Evolutionary conservation across 2,797 vertebrate species (phyloP), one percentile per base, ranked within the genome.

Genomic region (Rhinogobio ventralis): DNA sequence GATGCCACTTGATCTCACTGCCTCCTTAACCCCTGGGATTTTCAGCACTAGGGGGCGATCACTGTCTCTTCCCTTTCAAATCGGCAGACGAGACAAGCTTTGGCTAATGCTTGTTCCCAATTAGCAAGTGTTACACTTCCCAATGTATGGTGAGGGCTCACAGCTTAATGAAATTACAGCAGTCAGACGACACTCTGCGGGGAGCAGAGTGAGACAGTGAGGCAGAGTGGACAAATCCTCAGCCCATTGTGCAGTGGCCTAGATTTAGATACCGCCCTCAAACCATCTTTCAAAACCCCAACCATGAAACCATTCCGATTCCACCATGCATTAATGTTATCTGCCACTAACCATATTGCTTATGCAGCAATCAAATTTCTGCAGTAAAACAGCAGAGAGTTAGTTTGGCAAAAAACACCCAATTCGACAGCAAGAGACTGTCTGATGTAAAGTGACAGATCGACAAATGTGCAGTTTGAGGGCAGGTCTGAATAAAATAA

Each of bases 161-260:
- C 25, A 67, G 60, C 45, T 89, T 84, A 88, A 90, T 82, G 60
- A 79, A 89, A 83, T 88, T 81, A 88, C 57, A 76, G 81, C 53
- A 45, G 53, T 67, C 30, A 83, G 71, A 45, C 49, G 74, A 60
- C 10, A 45, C 68, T 72, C 51, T 79, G 66, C 4, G 8, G 79
- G 79, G 67, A 55, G 42, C 15, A 25, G n/a, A 60, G 60, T 53
- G 79, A 68, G 30, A 81, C 49, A 49, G 30, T 30, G 55, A 79
- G 45, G 49, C 17, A 73, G 14, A 86, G 28, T 60, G 39, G 60
- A 76, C 66, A 86, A 86, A 86, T 82, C 46, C 66, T 82, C 30
- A 77, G n/a, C 55, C 57, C 53, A 69, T 25, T 78, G 66, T 78
- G 74, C 73, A 81, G 49, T 86, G 80, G 74, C 80, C 84, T 85